A percentile compares a stretch with the other conserved stretches of the same genome.
These are phyloP conservation scores for Pygoscelis antarcticus DNA, from an alignment of 2,113 vertebrate genomes.

Conservation along the genomic window DNA sequence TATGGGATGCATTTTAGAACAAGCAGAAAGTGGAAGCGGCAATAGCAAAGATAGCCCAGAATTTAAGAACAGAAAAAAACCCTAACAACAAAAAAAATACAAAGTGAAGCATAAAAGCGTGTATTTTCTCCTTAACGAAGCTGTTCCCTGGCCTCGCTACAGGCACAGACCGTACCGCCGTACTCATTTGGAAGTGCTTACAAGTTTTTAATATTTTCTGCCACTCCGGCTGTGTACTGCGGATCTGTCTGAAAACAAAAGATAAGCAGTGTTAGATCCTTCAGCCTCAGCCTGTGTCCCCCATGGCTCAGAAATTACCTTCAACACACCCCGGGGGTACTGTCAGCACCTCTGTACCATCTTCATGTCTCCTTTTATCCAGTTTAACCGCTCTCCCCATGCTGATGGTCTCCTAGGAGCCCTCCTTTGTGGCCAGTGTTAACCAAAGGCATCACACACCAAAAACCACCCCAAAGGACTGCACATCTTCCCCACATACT, in stretches of 20 bases:
- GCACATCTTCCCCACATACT: neutral
- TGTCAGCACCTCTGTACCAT: neutral
- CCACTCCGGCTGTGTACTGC: conserved; percentile 80
- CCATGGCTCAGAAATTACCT: neutral
- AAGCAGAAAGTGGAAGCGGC: neutral
- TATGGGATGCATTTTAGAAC: neutral
- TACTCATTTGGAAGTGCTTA: conserved; percentile 65
- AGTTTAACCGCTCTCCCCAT: neutral
- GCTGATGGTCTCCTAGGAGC: neutral
- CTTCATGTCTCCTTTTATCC: neutral
- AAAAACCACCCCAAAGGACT: neutral
- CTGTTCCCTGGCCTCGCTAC: neutral
- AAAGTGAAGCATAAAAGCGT: neutral
- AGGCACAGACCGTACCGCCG: neutral
- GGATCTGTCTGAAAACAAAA: conserved; percentile 78
- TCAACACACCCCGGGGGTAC: accelerated
- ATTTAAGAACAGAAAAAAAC: neutral
- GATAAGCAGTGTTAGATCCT: conserved; percentile 22
- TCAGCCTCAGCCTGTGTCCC: neutral
- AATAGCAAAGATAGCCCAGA: neutral
- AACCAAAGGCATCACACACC: neutral
- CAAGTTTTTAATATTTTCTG: conserved; percentile 84
- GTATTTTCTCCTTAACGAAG: neutral
- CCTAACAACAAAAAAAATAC: neutral
- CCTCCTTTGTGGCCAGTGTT: neutral